Evolutionary conservation across 35 echinoderm and acorn worm species (phyloP).

Genomic region (Apostichopus californicus): DNA sequence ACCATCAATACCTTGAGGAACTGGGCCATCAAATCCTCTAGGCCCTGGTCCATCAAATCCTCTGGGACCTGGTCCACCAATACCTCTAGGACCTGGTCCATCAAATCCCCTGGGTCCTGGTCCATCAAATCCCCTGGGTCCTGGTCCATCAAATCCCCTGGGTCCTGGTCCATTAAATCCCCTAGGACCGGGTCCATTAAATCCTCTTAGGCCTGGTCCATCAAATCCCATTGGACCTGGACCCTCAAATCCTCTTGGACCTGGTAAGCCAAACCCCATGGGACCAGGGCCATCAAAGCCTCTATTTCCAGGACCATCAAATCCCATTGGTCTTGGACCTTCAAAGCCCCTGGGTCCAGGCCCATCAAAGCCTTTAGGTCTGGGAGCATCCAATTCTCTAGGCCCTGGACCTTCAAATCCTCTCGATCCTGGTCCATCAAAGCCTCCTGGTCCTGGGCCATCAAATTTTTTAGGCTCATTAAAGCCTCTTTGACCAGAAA

Average conservation of each 20-base stretch:
- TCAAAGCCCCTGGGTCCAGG: constrained; percentile 40
- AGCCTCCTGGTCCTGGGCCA: constrained; percentile 13
- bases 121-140: constrained; percentile 40
- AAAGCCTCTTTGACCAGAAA: constrained; percentile 7
- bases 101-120: constrained; percentile 9
- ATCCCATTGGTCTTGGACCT: constrained; percentile 38
- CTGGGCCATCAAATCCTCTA: constrained; percentile 29
- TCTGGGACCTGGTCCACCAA: constrained; percentile 29
- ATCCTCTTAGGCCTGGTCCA: constrained; percentile 3
- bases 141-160: constrained; percentile 8
- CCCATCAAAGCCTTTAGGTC: constrained; percentile 32
- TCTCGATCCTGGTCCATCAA: constrained; percentile 27
- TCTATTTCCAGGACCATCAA: constrained; percentile 26
- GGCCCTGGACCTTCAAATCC: constrained; percentile 50
- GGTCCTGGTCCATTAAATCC: constrained; percentile 9
- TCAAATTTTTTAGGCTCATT: background rate
- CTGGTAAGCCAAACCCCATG: constrained; percentile 11
- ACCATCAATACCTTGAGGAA: constrained; percentile 32
- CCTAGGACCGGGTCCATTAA: constrained; percentile 32
- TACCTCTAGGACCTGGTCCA: constrained; percentile 33
- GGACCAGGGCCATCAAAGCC: constrained; percentile 30
- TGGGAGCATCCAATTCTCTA: constrained; percentile 27
- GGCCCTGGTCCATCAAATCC: constrained; percentile 48
- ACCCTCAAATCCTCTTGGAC: constrained; percentile 33
- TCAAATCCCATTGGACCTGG: constrained; percentile 14